Base-by-base conservation (phyloP, 1,140 invertebrate genomes). In the Euwallacea similis region DNA sequence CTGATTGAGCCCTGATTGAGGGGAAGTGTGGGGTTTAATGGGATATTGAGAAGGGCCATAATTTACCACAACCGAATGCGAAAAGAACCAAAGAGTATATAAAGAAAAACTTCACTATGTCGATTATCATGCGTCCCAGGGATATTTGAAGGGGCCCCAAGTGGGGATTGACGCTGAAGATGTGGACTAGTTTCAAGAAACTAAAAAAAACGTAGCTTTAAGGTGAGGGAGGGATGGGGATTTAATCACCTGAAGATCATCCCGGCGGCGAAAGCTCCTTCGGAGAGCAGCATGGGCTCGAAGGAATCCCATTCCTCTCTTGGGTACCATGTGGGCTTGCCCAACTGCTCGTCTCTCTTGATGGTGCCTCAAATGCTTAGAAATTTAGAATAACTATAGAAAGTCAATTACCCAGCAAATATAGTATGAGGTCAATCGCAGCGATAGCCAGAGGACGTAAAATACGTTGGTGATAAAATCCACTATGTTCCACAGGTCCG, bases 401-500 rank as follows among this genome's bases (percentile, higher is more conserved):
- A 8, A 3, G 11, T 15, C 21, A 62, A 80, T 81, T 82, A 93
- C 92, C 86, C 90, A 90, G 50, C 93, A 91, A 69, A 92, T 86
- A 74, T 88, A 89, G 86, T 88, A 92, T 0, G 92, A 87, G 0
- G 89, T 89, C 15, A 87, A 82, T 74, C 96, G 85, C 71, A 98
- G 85, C 69, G 88, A 87, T 62, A 98, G 89, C 90, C 96, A 98
- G 33, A 93, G 89, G 15, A 98, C 90, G 79, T 98, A 98, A 75
- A 98, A 93, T 72, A 90, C 87, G 81, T 98, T 97, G 13, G 94
- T 96, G 74, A 97, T 91, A 78, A 97, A 98, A 81, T 98, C 97
- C 6, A 98, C 91, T 74, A 98, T 94, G 80, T 98, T 98, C 97
- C 97, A 98, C 68, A 98, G 87, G 83, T 98, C 96, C 58, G 89